phyloP scores from a whole-genome alignment of 2,797 vertebrate genomes.

The Potorous gilbertii region DNA sequence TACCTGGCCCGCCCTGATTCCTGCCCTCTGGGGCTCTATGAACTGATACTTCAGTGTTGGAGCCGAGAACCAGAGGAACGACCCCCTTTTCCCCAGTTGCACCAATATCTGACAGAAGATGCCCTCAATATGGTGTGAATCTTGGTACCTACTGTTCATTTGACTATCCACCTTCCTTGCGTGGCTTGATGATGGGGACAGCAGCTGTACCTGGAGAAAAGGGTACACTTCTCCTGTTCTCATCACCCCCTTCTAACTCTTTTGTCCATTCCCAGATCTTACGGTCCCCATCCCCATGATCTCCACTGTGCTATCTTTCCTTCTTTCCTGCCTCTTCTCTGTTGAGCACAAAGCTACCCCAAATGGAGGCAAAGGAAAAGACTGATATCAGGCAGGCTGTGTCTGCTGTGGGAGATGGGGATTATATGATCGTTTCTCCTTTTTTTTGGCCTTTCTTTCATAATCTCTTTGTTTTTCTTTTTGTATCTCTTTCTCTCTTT shows the following conservation, averaged over 20 bases:
- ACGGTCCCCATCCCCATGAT: neutral
- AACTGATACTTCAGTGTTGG: constrained; percentile 96
- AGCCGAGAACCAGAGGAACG: constrained; percentile 94
- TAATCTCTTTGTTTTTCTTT: too few species aligned
- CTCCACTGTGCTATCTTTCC: neutral
- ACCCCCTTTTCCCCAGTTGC: constrained; percentile 91
- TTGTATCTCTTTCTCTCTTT: neutral
- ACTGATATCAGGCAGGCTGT: constrained; percentile 48
- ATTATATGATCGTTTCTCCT: neutral
- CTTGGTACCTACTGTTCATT: neutral
- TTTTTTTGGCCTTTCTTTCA: neutral
- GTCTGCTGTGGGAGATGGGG: constrained; percentile 45
- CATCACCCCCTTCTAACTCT: neutral
- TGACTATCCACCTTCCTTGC: neutral
- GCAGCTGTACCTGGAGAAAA: neutral
- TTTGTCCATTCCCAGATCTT: neutral
- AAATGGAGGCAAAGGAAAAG: constrained; percentile 40
- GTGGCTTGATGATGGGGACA: neutral
- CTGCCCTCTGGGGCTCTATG: constrained; percentile 93
- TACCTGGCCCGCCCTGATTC: constrained; percentile 90
- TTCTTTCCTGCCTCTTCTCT: neutral
- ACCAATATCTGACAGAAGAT: constrained; percentile 91
- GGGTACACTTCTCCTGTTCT: neutral
- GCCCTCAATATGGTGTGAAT: constrained; percentile 91
- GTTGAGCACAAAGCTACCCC: neutral